phyloP scores from a whole-genome alignment of 2,888 invertebrate genomes.

The Diogma glabrata region DNA sequence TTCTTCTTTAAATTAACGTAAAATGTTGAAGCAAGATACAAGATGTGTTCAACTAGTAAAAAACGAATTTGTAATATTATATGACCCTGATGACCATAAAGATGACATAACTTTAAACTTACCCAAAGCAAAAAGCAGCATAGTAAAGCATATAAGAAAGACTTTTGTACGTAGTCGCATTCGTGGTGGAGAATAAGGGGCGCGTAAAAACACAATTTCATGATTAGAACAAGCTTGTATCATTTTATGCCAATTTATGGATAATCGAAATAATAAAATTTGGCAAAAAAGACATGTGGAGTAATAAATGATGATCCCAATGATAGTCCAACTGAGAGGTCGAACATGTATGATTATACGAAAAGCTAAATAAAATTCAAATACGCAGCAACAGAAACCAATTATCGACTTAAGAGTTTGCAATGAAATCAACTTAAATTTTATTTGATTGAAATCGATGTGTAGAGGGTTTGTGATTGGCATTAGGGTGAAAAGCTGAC shows the following conservation, averaged over 20 bases:
- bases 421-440: conserved; percentile 4
- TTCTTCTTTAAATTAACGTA: neutral
- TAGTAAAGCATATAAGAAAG: too few species aligned
- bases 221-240: neutral
- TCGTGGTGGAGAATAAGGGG: neutral
- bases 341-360: neutral
- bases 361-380: neutral
- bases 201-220: neutral
- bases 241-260: neutral
- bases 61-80: too few species aligned
- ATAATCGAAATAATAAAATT: neutral
- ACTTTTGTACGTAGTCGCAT: too few species aligned
- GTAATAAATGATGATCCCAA: neutral
- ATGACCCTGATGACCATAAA: too few species aligned
- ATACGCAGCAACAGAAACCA: neutral
- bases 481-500: conserved; percentile 1
- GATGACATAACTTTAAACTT: too few species aligned
- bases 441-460: neutral
- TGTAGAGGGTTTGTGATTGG: neutral
- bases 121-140: too few species aligned
- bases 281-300: neutral
- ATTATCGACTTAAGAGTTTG: neutral
- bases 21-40: neutral
- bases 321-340: too few species aligned
- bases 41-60: neutral